Evolutionary conservation across 2,113 vertebrate genomes (phyloP).

Genomic region (Elephas maximus): DNA sequence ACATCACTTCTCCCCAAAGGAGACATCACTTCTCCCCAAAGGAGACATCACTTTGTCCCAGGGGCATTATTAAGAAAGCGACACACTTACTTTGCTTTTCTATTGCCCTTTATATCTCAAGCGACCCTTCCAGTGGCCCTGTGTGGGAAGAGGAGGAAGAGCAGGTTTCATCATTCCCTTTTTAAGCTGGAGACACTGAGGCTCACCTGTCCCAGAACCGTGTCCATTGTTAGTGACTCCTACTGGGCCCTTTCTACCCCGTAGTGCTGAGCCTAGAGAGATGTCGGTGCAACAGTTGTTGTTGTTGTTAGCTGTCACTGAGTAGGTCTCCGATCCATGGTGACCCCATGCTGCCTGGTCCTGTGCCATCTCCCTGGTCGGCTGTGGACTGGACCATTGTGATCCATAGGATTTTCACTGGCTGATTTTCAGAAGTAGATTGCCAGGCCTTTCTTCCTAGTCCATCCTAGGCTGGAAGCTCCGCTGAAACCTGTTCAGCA

Average conservation of each 20-base stretch:
- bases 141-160: neutral
- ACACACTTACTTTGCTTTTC: neutral
- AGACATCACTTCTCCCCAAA: neutral
- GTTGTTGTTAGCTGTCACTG: neutral
- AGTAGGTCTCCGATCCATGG: neutral
- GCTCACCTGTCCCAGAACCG: neutral
- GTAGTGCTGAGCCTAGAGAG: neutral
- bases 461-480: neutral
- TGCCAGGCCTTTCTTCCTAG: neutral
- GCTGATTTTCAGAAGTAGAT: neutral
- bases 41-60: neutral
- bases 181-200: constrained; percentile 9
- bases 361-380: neutral
- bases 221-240: neutral
- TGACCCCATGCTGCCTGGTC: neutral
- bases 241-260: neutral
- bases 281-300: neutral
- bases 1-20: neutral
- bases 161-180: neutral
- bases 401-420: neutral
- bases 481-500: neutral
- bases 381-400: neutral
- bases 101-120: neutral
- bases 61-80: neutral
- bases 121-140: neutral